phyloP scores from a whole-genome alignment of 2,888 invertebrate species.

The Tetramorium bicarinatum region DNA sequence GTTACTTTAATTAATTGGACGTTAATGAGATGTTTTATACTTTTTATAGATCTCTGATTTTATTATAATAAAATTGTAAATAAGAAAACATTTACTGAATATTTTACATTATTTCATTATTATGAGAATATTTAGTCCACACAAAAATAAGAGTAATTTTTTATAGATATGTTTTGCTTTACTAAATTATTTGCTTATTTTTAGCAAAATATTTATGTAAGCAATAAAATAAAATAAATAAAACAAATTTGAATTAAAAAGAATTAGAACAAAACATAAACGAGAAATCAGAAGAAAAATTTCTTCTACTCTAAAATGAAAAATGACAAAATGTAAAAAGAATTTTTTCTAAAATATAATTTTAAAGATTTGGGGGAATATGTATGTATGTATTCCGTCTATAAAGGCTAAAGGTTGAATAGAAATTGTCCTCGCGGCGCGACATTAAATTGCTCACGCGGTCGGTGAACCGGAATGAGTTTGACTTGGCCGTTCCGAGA shows the following conservation, averaged over 20 bases:
- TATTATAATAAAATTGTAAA: not conserved
- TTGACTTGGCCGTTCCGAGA: constrained; percentile 1
- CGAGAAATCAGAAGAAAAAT: not conserved
- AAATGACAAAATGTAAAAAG: not conserved
- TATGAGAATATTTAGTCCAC: not conserved
- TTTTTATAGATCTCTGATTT: not conserved
- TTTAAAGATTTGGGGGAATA: not conserved
- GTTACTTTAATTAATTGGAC: not conserved
- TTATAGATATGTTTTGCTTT: not conserved
- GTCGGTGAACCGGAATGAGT: constrained; percentile 43
- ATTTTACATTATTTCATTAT: not conserved
- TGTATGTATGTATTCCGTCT: not conserved
- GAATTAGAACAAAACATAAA: not conserved
- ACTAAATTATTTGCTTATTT: not conserved
- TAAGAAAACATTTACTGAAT: constrained; percentile 8
- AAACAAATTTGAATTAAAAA: not conserved
- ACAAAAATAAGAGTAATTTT: too few relatives aligned
- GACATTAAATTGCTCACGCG: not conserved
- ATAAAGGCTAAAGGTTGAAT: not conserved
- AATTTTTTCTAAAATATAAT: not conserved
- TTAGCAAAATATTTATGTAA: not conserved
- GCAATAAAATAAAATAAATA: not conserved
- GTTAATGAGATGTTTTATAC: not conserved
- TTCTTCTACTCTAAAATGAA: not conserved
- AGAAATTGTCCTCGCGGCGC: not conserved